These are phyloP conservation scores for Lycia hirtaria DNA, from an alignment of 2,888 invertebrate species.

Conservation along the genomic window DNA sequence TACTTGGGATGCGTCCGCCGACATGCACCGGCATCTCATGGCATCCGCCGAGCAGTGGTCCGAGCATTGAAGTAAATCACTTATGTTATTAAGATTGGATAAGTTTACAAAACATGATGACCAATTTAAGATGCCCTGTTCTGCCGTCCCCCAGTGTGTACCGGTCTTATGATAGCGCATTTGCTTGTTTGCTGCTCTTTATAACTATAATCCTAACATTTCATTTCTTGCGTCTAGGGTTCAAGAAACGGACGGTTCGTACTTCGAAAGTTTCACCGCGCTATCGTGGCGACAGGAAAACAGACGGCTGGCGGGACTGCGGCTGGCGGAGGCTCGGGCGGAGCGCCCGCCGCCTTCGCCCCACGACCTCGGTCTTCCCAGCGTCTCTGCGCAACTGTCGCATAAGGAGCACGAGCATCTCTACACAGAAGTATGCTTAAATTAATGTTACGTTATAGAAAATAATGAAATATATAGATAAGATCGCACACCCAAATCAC, in stretches of 20 bases:
- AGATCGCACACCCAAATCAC: background rate
- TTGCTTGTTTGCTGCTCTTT: too few species aligned
- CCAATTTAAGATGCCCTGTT: too few species aligned
- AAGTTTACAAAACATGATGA: too few species aligned
- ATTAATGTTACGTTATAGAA: too few species aligned
- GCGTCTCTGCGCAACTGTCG: conserved; percentile 90
- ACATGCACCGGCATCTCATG: too few species aligned
- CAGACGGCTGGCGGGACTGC: conserved; percentile 91
- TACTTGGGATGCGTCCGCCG: too few species aligned
- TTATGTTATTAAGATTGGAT: too few species aligned
- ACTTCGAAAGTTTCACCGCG: conserved; percentile 97
- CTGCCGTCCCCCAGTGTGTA: too few species aligned
- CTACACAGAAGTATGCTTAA: conserved; percentile 72
- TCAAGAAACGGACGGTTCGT: conserved; percentile 97
- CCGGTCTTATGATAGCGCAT: too few species aligned
- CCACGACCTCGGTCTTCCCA: conserved; percentile 88
- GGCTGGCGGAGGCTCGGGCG: conserved; percentile 90
- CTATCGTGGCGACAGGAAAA: conserved; percentile 97
- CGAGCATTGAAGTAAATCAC: too few species aligned
- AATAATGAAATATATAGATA: background rate
- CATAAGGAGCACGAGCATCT: conserved; percentile 82
- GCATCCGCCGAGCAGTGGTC: too few species aligned
- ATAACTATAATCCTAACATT: background rate
- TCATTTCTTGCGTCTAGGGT: conserved; percentile 84
- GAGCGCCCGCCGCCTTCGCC: conserved; percentile 88